Base-by-base conservation (phyloP, 2,797 vertebrate species). In the Rhinatrema bivittatum region DNA sequence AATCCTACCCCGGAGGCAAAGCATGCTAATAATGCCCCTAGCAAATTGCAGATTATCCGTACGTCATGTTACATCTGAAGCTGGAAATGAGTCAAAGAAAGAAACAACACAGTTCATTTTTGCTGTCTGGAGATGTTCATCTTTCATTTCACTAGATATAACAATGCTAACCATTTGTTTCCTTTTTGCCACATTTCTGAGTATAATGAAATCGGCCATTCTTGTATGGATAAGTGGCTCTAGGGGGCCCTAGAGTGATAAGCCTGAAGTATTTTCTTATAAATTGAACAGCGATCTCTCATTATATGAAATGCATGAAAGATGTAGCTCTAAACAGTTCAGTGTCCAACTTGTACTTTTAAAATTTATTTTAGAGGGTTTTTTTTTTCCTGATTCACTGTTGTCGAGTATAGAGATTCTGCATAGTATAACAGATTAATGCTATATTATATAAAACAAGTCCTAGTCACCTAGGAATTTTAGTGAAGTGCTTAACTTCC, bases 1-100 rank as follows among this genome's bases (percentile, higher is more conserved):
- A 86, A 85, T 91, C 88, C 86, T 84, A 82, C 76, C 89, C 87
- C 57, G 74, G 81, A 84, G 89, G 91, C 88, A 51, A 53, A 79
- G 79, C 75, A 28, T 74, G 76, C 72, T 92, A 95, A 96, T 87
- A 78, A 94, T 86, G 90, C 87, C 91, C 90, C 78, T 68, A 90
- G 93, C 88, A 93, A 86, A 90, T 84, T 87, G 83, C 78, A 79
- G 75, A 82, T 81, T 81, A 67, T 76, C 42, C 56, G 36, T 42
- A 53, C 63, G 9, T 74, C 74, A 42, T 50, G 56, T 78, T 68
- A 49, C 53, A 36, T 32, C 63, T 49, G 36, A 54, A 41, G 45
- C 49, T 4, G 29, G 70, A 68, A 47, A 52, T 20, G 41, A 71
- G 79, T 76, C 70, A 40, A 78, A 85, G 80, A 58, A 66, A 59